phyloP scores from a whole-genome alignment of 2,113 vertebrate genomes.

The Brienomyrus brachyistius region DNA sequence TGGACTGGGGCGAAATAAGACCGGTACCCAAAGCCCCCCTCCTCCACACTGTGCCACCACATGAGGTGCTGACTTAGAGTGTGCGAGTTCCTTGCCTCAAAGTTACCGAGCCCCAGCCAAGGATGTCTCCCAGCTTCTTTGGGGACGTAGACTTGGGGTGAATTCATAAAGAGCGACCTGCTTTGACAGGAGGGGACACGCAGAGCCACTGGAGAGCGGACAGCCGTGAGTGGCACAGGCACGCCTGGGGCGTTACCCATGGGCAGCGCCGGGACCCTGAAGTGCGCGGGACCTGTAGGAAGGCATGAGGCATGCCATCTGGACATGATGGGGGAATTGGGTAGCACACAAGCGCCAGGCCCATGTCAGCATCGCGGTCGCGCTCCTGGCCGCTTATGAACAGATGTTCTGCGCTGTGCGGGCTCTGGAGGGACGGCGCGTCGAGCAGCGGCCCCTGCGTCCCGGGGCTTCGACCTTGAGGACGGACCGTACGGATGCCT shows the following conservation, averaged over 20 bases:
- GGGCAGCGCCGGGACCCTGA: slow-evolving; percentile 66
- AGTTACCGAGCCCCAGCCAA: slow-evolving; percentile 66
- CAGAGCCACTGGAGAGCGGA: slow-evolving; percentile 72
- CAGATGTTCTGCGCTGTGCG: slow-evolving; percentile 97
- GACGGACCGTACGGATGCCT: slow-evolving; percentile 51
- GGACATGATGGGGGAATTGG: slow-evolving; percentile 89
- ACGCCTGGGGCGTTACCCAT: slow-evolving; percentile 80
- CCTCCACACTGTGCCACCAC: slow-evolving; percentile 24
- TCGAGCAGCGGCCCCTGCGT: slow-evolving; percentile 75
- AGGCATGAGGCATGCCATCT: slow-evolving; percentile 82
- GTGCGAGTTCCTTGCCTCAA: slow-evolving; percentile 52
- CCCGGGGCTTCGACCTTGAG: slow-evolving; percentile 66
- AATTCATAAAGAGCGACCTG: slow-evolving; percentile 72
- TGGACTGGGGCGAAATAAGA: background rate
- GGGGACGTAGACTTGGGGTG: slow-evolving; percentile 61
- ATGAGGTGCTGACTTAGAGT: slow-evolving; percentile 44
- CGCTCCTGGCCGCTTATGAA: slow-evolving; percentile 93
- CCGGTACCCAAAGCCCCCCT: slow-evolving; percentile 7
- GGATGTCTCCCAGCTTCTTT: slow-evolving; percentile 73
- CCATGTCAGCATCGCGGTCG: slow-evolving; percentile 80
- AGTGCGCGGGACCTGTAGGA: slow-evolving; percentile 71
- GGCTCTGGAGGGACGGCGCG: slow-evolving; percentile 88
- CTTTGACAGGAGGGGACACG: slow-evolving; percentile 81
- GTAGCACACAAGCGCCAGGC: slow-evolving; percentile 69
- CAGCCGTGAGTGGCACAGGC: slow-evolving; percentile 63